A percentile compares a stretch with the other conserved stretches of the same genome.
These are phyloP conservation scores for Mesocricetus auratus DNA, from an alignment of 2,113 vertebrate species.

Conservation along the genomic window DNA sequence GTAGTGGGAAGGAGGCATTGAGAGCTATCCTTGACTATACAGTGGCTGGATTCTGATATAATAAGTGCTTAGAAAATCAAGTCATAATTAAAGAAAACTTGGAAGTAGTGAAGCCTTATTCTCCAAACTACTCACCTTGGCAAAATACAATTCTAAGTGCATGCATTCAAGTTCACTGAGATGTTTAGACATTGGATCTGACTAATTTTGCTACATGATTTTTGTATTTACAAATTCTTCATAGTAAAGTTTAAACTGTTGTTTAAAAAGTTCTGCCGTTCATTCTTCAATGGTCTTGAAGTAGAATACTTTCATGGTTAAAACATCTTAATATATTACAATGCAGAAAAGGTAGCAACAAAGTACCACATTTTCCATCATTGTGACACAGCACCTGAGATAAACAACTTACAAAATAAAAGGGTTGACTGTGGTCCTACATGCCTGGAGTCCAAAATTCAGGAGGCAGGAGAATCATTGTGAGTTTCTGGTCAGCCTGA, in stretches of 20 bases:
- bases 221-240: not conserved
- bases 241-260: not conserved
- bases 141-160: slow-evolving; percentile 59
- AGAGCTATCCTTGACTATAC: slow-evolving; percentile 65
- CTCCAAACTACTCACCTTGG: slow-evolving; percentile 72
- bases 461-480: not conserved
- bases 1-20: slow-evolving; percentile 1
- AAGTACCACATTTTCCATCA: not conserved
- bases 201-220: not conserved
- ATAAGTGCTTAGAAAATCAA: slow-evolving; percentile 79
- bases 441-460: not conserved
- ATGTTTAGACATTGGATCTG: not conserved
- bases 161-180: not conserved
- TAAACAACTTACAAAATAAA: not conserved
- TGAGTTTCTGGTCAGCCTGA: not conserved
- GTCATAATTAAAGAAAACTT: slow-evolving; percentile 66
- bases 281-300: not conserved
- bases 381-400: not conserved
- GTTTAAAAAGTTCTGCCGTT: not conserved
- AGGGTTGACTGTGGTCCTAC: not conserved
- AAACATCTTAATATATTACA: not conserved
- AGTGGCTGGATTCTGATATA: slow-evolving; percentile 49
- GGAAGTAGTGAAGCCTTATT: slow-evolving; percentile 77
- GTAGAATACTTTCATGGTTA: not conserved
- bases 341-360: not conserved